Conservation (phyloP, 2,797 vertebrate genomes). For the Chromis chromis region DNA sequence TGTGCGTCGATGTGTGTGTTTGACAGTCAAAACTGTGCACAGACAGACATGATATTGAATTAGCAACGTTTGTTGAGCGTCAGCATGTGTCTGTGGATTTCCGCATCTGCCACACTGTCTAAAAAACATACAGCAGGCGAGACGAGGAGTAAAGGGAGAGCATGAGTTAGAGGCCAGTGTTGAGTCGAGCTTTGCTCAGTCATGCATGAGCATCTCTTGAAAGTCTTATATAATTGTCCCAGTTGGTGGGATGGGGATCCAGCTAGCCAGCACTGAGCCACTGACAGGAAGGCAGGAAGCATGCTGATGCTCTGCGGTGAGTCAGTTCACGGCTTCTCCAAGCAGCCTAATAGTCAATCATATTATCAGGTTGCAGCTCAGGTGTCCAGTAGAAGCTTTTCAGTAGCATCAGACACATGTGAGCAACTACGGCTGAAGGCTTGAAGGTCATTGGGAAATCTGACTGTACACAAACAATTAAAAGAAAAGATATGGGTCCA, state of each 20-base stretch:
- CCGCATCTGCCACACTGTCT: conserved; percentile 50
- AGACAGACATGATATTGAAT: too few relatives aligned
- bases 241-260: conserved; percentile 71
- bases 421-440: conserved; percentile 7
- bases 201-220: conserved; percentile 78
- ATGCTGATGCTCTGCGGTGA: conserved; percentile 46
- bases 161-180: conserved; percentile 61
- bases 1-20: conserved; percentile 16
- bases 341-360: conserved; percentile 41
- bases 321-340: conserved; percentile 38
- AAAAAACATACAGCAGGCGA: conserved; percentile 49
- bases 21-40: too few relatives aligned
- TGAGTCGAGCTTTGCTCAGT: conserved; percentile 74
- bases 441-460: background rate
- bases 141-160: conserved; percentile 43
- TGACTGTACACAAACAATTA: background rate
- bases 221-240: conserved; percentile 86
- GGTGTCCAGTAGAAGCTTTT: conserved; percentile 10
- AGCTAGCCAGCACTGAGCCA: conserved; percentile 49
- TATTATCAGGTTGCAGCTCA: conserved; percentile 40
- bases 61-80: too few relatives aligned
- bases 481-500: background rate
- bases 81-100: conserved; percentile 32
- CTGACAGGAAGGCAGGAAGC: conserved; percentile 49
- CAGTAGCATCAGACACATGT: conserved; percentile 14